A percentile compares a stretch with the other conserved stretches of the same genome.
Conservation (phyloP, 2,888 invertebrate genomes). For the Dicycla oo region DNA sequence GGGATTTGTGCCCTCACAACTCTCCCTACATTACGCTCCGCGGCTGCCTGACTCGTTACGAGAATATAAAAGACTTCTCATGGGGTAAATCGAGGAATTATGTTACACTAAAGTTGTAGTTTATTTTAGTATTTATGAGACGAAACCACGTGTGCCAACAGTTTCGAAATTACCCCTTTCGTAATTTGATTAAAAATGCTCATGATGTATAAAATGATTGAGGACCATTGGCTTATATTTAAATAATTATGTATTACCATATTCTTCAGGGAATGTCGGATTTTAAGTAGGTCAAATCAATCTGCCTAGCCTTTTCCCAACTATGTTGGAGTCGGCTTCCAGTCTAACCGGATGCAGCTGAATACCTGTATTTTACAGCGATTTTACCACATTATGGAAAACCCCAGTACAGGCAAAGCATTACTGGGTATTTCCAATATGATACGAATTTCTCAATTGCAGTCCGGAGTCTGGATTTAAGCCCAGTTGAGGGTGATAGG, state of each 20-base stretch:
- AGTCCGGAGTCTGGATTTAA: background rate
- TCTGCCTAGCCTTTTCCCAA: no score
- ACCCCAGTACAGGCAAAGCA: background rate
- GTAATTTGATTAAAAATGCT: background rate
- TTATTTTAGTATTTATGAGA: conserved; percentile 6
- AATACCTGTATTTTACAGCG: no score
- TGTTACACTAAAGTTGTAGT: conserved; percentile 68
- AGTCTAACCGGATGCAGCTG: no score
- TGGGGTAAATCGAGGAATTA: conserved; percentile 76
- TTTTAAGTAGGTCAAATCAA: no score
- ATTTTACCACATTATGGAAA: background rate
- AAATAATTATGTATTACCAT: background rate
- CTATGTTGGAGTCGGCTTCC: no score
- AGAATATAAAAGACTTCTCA: conserved; percentile 81
- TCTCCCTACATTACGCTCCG: conserved; percentile 64
- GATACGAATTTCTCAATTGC: background rate
- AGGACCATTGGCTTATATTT: background rate
- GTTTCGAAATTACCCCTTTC: background rate
- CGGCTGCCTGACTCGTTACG: conserved; percentile 71
- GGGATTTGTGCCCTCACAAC: conserved; percentile 76
- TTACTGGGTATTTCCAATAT: background rate
- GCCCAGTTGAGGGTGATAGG: background rate
- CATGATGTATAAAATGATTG: background rate
- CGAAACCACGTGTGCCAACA: background rate
- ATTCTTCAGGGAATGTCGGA: background rate